Evolutionary conservation across 1,140 invertebrate species (phyloP), one percentile per base, ranked within the genome.

Genomic region (Conus ventricosus): DNA sequence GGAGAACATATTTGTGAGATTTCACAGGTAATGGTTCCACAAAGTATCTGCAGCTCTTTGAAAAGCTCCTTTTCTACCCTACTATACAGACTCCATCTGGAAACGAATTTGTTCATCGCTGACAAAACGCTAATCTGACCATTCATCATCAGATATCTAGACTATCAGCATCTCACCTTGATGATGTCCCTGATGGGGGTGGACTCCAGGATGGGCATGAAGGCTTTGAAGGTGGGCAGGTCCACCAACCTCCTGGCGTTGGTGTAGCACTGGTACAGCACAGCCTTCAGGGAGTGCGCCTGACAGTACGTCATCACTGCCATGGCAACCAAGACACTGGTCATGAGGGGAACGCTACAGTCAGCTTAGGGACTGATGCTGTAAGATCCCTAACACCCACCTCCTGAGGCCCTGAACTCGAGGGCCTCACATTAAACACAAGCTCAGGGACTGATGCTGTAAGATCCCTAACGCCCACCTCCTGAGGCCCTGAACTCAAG

Each of bases 241-340:
- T 94, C 93, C 51, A 89, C 88, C 53, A 85, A 76, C 27, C 60
- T 80, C 39, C 84, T 89, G 25, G 88, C 91, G 53, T 94, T 93
- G 63, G 92, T 94, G 89, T 94, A 95, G 89, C 93, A 93, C n/a
- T 92, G 84, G 89, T 94, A 95, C 20, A 94, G 86, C 15, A 92
- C 89, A 17, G 93, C 93, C 82, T 90, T 92, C 5, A 94, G 63
- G 7, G 85, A 76, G 20, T 93, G 89, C 1, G 92, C 90, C 90
- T 95, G 92, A 81, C 91, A 93, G 85, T 92, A 91, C 5, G 92
- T 93, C 88, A 95, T 81, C 80, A 94, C 94, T 95, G 91, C 55
- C 91, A 81, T 11, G 39, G 57, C 15, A 60, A 60, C 15, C 57
- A 60, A 60, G 57, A 15, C 57, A 11, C 39, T 39, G 39, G 39